phyloP scores from a whole-genome alignment of 1,140 invertebrate genomes.

The Drosophila sulfurigaster region DNA sequence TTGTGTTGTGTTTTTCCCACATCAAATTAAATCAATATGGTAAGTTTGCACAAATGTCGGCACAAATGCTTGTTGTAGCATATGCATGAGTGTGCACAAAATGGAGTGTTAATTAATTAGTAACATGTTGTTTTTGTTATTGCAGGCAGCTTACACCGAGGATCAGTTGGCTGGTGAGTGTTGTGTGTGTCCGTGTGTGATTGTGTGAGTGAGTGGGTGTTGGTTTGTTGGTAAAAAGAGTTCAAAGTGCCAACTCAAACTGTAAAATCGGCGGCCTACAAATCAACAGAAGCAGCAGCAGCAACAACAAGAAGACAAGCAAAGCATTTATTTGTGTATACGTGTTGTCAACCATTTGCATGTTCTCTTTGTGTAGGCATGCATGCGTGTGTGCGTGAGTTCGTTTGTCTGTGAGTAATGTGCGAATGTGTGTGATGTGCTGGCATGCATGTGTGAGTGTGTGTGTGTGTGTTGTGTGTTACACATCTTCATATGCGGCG shows the following conservation, averaged over 20 bases:
- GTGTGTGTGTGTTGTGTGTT: constrained; percentile 42
- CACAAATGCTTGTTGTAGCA: background rate
- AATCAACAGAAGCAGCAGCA: background rate
- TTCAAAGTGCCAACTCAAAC: constrained; percentile 64
- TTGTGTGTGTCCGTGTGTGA: constrained; percentile 86
- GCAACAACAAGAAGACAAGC: constrained; percentile 16
- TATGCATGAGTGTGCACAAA: constrained; percentile 6
- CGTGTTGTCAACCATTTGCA: constrained; percentile 59
- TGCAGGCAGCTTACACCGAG: constrained; percentile 94
- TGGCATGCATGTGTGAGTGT: constrained; percentile 23
- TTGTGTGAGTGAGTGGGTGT: constrained; percentile 44
- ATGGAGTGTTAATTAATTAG: background rate
- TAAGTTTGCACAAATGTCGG: constrained; percentile 41
- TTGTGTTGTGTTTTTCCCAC: constrained; percentile 65
- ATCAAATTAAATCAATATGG: constrained; percentile 65
- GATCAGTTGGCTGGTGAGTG: constrained; percentile 95
- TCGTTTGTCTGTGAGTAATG: constrained; percentile 11
- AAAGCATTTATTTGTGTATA: constrained; percentile 35
- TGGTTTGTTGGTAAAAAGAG: constrained; percentile 39
- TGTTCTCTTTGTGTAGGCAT: constrained; percentile 63
- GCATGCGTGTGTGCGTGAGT: constrained; percentile 5
- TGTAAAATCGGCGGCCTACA: constrained; percentile 24
- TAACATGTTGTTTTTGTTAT: constrained; percentile 70
- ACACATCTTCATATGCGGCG: constrained; percentile 70
- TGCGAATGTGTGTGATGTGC: constrained; percentile 25